phyloP scores from a whole-genome alignment of 1,140 invertebrate species.

The Dolichoris vasculosae region DNA sequence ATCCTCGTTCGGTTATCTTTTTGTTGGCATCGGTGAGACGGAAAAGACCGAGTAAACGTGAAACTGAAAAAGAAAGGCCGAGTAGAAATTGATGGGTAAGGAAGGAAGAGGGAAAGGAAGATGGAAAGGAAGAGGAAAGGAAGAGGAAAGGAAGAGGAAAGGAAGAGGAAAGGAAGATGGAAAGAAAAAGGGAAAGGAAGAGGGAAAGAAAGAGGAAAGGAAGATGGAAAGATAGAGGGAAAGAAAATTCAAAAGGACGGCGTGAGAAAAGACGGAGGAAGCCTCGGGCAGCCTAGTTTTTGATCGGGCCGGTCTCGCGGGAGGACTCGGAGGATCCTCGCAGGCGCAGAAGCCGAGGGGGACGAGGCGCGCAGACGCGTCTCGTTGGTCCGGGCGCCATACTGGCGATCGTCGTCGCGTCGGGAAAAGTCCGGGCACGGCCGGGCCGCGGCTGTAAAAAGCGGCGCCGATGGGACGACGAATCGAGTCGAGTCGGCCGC shows the following conservation, averaged over 20 bases:
- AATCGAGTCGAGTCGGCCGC: not conserved
- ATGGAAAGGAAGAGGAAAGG: no score
- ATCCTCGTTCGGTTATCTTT: not conserved
- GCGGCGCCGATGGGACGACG: slow-evolving; percentile 16
- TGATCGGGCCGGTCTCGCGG: not conserved
- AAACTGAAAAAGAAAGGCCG: not conserved
- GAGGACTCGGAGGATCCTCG: not conserved
- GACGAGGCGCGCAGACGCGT: not conserved
- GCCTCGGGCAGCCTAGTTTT: no score
- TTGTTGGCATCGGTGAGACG: not conserved
- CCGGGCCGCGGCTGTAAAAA: slow-evolving; percentile 10
- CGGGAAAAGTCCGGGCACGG: slow-evolving; percentile 20
- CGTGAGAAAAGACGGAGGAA: no score
- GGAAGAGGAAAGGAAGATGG: no score
- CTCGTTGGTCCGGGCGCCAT: not conserved
- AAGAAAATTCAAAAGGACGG: no score
- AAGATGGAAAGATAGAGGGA: no score
- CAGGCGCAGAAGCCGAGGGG: not conserved
- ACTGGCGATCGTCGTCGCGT: slow-evolving; percentile 6
- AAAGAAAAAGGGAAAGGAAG: no score
- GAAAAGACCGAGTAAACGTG: not conserved
- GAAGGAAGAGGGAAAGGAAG: not conserved
- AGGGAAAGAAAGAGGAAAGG: no score
- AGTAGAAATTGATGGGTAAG: not conserved
- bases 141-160: no score